Conservation (phyloP, 2,113 vertebrate genomes). For the Myiozetetes cayanensis region DNA sequence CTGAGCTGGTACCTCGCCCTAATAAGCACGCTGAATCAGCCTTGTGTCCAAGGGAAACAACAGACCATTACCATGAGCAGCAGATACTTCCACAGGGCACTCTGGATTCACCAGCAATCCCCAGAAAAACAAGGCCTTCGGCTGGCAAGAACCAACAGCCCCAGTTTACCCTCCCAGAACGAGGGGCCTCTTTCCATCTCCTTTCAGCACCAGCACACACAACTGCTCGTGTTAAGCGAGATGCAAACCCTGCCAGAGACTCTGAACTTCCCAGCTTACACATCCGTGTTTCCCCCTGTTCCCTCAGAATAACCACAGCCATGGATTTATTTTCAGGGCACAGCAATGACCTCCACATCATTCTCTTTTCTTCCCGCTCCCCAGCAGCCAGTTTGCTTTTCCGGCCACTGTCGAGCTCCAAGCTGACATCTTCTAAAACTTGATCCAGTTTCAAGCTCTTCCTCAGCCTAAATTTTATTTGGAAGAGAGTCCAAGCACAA, state of each 20-base stretch:
- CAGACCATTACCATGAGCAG: neutral
- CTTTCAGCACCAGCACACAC: neutral
- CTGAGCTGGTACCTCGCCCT: neutral
- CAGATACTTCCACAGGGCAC: neutral
- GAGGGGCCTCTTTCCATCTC: neutral
- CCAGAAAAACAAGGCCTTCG: neutral
- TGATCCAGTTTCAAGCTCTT: neutral
- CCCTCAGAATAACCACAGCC: neutral
- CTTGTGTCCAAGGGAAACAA: neutral
- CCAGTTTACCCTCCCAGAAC: neutral
- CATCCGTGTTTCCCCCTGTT: rapidly evolving
- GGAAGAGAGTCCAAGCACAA: neutral
- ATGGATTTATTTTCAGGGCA: neutral
- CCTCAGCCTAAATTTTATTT: neutral
- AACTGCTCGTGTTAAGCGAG: rapidly evolving
- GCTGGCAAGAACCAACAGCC: neutral
- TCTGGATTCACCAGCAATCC: neutral
- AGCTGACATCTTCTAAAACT: neutral
- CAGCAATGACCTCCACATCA: rapidly evolving
- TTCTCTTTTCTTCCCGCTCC: neutral
- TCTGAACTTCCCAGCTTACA: neutral
- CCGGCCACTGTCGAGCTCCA: neutral
- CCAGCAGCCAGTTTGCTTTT: neutral
- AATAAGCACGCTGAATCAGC: neutral
- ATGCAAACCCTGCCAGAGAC: neutral